phyloP scores from a whole-genome alignment of 30 jellyfish, hydroid and myxozoan species.

The Cassiopea xamachana region DNA sequence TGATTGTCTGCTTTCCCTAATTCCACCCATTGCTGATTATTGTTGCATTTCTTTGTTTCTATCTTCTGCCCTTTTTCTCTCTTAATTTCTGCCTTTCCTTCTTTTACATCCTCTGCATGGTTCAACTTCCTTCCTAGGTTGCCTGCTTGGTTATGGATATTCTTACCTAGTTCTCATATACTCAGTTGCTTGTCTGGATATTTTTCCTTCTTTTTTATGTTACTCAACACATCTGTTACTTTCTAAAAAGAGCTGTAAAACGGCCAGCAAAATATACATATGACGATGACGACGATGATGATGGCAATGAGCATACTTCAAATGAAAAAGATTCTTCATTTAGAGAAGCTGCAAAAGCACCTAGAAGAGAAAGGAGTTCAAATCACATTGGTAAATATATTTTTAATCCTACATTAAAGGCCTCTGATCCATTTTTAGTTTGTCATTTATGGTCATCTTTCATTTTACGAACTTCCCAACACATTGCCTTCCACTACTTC shows the following conservation, averaged over 20 bases:
- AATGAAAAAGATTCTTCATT: not conserved
- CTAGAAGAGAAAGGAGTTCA: not conserved
- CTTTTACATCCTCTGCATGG: not conserved
- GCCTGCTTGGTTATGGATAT: too few species aligned
- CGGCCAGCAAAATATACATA: conserved; percentile 66
- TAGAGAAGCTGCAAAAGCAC: not conserved
- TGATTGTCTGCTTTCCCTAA: too few species aligned
- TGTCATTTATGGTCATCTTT: too few species aligned
- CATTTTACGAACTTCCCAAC: too few species aligned
- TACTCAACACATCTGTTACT: not conserved
- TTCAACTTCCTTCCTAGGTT: not conserved
- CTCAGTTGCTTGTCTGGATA: not conserved
- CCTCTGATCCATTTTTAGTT: too few species aligned
- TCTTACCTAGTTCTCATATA: not conserved
- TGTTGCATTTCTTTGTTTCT: too few species aligned
- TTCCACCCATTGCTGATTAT: too few species aligned
- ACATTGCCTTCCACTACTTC: too few species aligned
- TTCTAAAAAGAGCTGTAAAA: conserved; percentile 19
- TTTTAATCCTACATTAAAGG: too few species aligned
- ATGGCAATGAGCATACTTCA: not conserved
- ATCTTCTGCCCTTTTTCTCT: too few species aligned
- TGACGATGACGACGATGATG: conserved; percentile 61
- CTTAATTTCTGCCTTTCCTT: not conserved
- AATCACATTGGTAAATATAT: not conserved
- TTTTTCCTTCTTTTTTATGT: not conserved